Conservation (phyloP, 2,797 vertebrate genomes). For the Betta splendens region DNA sequence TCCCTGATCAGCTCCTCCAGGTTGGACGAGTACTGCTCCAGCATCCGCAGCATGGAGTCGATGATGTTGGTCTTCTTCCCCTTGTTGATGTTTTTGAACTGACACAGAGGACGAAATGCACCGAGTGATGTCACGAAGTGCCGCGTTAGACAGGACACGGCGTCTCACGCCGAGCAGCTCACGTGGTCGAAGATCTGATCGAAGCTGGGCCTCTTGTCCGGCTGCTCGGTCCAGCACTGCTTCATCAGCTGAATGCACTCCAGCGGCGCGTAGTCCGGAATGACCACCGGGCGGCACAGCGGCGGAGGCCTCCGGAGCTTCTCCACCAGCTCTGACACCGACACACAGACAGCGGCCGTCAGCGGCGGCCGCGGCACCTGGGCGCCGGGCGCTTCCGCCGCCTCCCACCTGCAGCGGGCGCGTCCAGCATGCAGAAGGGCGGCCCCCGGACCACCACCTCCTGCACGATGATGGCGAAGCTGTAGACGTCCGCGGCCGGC, state of each 20-base stretch:
- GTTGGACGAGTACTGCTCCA: constrained; percentile 94
- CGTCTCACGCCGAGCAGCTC: neutral
- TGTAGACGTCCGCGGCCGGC: constrained; percentile 77
- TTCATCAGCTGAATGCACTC: constrained; percentile 93
- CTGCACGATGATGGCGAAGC: constrained; percentile 84
- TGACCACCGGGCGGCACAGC: constrained; percentile 84
- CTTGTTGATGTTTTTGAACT: constrained; percentile 94
- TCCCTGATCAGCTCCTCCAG: constrained; percentile 91
- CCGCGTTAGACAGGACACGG: too few relatives aligned
- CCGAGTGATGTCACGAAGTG: too few relatives aligned
- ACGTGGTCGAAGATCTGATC: constrained; percentile 91
- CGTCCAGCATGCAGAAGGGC: constrained; percentile 83
- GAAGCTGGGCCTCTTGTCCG: constrained; percentile 84
- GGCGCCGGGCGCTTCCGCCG: too few relatives aligned
- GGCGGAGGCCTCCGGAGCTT: constrained; percentile 86
- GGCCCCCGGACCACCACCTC: constrained; percentile 81
- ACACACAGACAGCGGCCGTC: too few relatives aligned
- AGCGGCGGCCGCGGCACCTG: too few relatives aligned
- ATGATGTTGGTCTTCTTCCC: constrained; percentile 93
- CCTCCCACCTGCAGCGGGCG: constrained; percentile 73
- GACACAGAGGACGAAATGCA: neutral
- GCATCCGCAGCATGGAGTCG: constrained; percentile 92
- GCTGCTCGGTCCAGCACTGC: constrained; percentile 89
- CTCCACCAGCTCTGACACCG: constrained; percentile 84
- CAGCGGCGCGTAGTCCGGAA: constrained; percentile 83